Conservation (phyloP, 2,113 vertebrate species). For the Thomomys bottae region DNA sequence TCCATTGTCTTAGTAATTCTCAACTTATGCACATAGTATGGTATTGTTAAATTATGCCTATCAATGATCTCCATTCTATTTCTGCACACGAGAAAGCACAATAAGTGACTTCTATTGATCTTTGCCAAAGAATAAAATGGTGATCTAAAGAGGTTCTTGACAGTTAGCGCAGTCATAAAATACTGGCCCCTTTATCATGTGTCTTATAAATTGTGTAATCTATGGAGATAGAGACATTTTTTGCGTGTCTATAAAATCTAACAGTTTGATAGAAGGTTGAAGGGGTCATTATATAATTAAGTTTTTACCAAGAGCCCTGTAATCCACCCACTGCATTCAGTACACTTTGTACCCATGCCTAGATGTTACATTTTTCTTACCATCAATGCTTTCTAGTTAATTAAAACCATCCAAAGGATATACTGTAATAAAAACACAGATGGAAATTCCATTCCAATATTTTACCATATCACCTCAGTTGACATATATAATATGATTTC, state of each 20-base stretch:
- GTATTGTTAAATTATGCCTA: constrained; percentile 77
- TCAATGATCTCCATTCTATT: constrained; percentile 67
- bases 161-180: constrained; percentile 82
- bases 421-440: background rate
- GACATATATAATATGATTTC: background rate
- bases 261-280: constrained; percentile 69
- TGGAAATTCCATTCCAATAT: background rate
- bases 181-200: constrained; percentile 72
- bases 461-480: background rate
- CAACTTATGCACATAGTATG: constrained; percentile 71
- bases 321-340: constrained; percentile 56
- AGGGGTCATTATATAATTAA: constrained; percentile 72
- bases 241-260: constrained; percentile 67
- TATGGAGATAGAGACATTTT: constrained; percentile 73
- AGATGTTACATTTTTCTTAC: constrained; percentile 72
- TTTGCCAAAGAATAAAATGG: constrained; percentile 68
- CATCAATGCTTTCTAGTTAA: constrained; percentile 27
- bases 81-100: constrained; percentile 68
- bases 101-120: constrained; percentile 76
- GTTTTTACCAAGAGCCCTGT: constrained; percentile 60
- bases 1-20: constrained; percentile 58
- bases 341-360: constrained; percentile 49
- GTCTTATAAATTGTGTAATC: constrained; percentile 74
- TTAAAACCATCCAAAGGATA: constrained; percentile 67
- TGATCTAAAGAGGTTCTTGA: constrained; percentile 79